Evolutionary conservation across 1,140 invertebrate species (phyloP).

Genomic region (Physella acuta): DNA sequence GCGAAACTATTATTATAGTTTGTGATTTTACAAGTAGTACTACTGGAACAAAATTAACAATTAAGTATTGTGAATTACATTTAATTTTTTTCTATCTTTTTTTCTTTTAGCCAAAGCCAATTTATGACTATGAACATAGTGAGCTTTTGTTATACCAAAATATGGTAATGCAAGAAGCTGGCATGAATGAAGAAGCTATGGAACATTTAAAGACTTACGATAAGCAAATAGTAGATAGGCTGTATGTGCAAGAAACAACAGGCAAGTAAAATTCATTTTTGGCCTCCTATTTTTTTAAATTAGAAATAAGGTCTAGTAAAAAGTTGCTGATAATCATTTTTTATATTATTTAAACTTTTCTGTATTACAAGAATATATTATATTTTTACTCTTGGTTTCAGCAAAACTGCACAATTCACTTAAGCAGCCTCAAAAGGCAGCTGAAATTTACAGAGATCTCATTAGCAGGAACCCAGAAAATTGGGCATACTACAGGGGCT

Average conservation of each 20-base stretch:
- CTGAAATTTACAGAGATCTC: slow-evolving; percentile 79
- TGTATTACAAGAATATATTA: neutral
- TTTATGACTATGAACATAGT: slow-evolving; percentile 90
- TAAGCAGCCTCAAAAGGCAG: slow-evolving; percentile 73
- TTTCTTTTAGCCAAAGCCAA: slow-evolving; percentile 48
- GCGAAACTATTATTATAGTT: too few relatives aligned
- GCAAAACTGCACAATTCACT: slow-evolving; percentile 71
- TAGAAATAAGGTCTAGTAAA: neutral
- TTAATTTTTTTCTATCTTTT: neutral
- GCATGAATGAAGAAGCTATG: slow-evolving; percentile 78
- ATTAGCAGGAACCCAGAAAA: slow-evolving; percentile 95
- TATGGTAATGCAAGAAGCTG: slow-evolving; percentile 91
- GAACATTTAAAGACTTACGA: slow-evolving; percentile 84
- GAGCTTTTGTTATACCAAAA: slow-evolving; percentile 96
- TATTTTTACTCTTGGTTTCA: slow-evolving; percentile 39
- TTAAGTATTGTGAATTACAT: too few relatives aligned
- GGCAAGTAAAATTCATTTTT: slow-evolving; percentile 59
- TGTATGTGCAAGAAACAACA: slow-evolving; percentile 86
- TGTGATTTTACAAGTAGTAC: too few relatives aligned
- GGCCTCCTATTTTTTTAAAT: too few relatives aligned
- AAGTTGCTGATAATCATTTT: neutral
- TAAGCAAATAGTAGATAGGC: slow-evolving; percentile 89
- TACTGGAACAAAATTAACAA: too few relatives aligned
- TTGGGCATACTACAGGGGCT: slow-evolving; percentile 84
- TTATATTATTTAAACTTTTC: neutral